Conservation (phyloP, 2,888 invertebrate species). For the Fabriciana adippe region DNA sequence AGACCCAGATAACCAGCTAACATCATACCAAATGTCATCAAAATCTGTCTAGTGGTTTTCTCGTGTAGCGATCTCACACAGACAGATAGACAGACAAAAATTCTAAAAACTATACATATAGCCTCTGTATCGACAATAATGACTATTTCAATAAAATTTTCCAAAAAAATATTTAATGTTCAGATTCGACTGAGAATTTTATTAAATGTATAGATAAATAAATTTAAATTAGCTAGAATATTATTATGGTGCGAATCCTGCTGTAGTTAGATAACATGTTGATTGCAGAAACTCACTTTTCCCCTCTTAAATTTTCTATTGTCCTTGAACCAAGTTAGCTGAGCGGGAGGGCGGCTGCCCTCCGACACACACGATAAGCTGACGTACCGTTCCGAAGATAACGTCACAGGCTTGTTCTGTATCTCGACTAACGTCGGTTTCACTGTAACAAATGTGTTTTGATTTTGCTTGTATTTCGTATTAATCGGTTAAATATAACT, state of each 20-base stretch:
- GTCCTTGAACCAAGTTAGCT: slow-evolving; percentile 92
- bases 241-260: not conserved
- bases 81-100: no score
- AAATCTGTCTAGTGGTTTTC: no score
- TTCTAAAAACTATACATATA: no score
- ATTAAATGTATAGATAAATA: not conserved
- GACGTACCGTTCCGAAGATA: slow-evolving; percentile 91
- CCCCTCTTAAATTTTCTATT: slow-evolving; percentile 89
- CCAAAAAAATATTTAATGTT: no score
- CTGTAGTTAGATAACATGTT: slow-evolving; percentile 46
- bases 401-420: slow-evolving; percentile 87
- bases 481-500: not conserved
- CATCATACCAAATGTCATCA: no score
- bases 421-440: slow-evolving; percentile 90
- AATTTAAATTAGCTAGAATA: not conserved
- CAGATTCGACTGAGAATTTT: no score
- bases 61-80: no score
- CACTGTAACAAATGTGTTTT: slow-evolving; percentile 81
- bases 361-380: slow-evolving; percentile 90
- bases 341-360: slow-evolving; percentile 93
- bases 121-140: no score
- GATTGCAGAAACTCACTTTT: slow-evolving; percentile 79
- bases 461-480: slow-evolving; percentile 18
- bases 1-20: no score
- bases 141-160: no score